Evolutionary conservation across 2,888 invertebrate genomes (phyloP), one percentile per base, ranked within the genome.

Genomic region (Coelopa pilipes): DNA sequence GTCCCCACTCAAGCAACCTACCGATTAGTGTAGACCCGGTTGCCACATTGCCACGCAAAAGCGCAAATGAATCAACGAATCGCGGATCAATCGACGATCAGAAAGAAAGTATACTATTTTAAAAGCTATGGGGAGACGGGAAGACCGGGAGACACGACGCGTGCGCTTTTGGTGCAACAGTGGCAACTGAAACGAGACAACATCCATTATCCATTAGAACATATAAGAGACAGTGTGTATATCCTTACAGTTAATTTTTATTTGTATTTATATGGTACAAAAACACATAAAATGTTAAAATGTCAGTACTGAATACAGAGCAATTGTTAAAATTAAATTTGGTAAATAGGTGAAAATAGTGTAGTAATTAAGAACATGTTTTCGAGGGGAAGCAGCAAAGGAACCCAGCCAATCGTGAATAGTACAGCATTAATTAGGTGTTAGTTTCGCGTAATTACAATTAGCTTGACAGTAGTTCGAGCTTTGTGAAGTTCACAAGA

Each of bases 141-240:
- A n/a, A 45, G 19, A 69, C 13, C 45, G 50, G 19, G 5, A 59
- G n/a, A 66, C 66, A 70, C 70, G 70, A 63, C 63, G 63, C 63
- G 53, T 78, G 79, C 78, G 81, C 81, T 81, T n/a, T 82, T 85
- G 79, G 78, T 81, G 80, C 81, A 83, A 83, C 84, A 85, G 84
- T 85, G 85, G 83, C 84, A 85, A 78, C 76, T 76, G 75, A 13
- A 74, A 19, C 75, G 60, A 66, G 1, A 47, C 49, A 69, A 47
- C n/a, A n/a, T n/a, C 34, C 34, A 34, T 4, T 4, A 34, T 34
- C 34, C 34, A 34, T 19, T 57, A 57, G n/a, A 60, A 45, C 45
- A 1, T 24, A 24, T 34, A 47, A 62, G 49, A 24, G 0, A 49
- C 49, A 66, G 24, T 15, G 24, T 15, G 49, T 19, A 0, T 15